Evolutionary conservation across 2,113 vertebrate genomes (phyloP), one percentile per base, ranked within the genome.

Genomic region (Ailurus styani): DNA sequence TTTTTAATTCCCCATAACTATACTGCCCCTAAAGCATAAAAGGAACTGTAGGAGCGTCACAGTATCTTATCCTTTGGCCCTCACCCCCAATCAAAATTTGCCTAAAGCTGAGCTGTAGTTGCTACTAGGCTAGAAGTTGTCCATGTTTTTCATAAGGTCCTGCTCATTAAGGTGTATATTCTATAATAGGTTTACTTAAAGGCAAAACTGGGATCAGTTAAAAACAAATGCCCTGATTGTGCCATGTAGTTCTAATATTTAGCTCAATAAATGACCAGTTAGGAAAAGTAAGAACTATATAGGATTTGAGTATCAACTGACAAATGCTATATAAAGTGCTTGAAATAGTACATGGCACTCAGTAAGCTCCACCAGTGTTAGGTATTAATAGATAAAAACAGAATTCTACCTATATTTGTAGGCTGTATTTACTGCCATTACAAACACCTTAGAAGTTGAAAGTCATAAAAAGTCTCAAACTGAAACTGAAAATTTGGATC

Each of bases 401-500:
- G 31, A 90, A 81, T n/a, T 90, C 34, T 70, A 82, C 13, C 27
- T 91, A 4, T 81, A 57, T 54, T 47, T 83, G 14, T 78, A 82
- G 21, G 52, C 81, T 70, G 0, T 23, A 40, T 93, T 88, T 66
- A 72, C 12, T 77, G 23, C 37, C 13, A 70, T 73, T 50, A 25
- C 9, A 66, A 66, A 4, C 64, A 45, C 21, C 62, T 95, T 93
- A 89, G 47, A 95, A 93, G 73, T 37, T 88, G 68, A 91, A 23
- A 75, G 60, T 25, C 62, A 93, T 21, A 57, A 83, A 94, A 94
- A 91, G 89, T 85, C n/a, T 88, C n/a, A n/a, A n/a, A 45, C 68
- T 50, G 54, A 94, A 85, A 94, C 47, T 68, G 54, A 85, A 85
- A 42, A 50, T 77, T 47, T 91, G 47, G 25, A 55, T 93, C 50